Base-by-base conservation (phyloP, 2,113 vertebrate species). In the Fulmarus glacialis region DNA sequence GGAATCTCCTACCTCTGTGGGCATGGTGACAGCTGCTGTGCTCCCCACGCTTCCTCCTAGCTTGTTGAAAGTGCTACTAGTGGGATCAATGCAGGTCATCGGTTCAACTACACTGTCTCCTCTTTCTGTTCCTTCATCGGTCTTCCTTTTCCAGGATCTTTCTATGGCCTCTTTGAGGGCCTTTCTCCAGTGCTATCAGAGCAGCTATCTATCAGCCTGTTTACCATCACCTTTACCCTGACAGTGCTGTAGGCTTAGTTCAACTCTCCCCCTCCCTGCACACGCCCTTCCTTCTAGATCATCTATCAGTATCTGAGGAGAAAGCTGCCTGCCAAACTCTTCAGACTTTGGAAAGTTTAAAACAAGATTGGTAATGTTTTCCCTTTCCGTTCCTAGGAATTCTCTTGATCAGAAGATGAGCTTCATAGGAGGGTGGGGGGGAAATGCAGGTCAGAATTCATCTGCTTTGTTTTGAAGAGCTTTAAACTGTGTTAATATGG, bases 401-500 rank as follows among this genome's bases (percentile, higher is more conserved):
- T 59, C 15, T n/a, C 47, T 58, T 26, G 36, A 12, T 52, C 19
- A 42, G 36, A 52, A 40, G 40, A 34, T 18, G 50, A 29, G 15
- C 40, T 90, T 83, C 21, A 7, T 15, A 8, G 36, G 19, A 56
- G 45, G n/a, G 11, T 1, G 1, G 19, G 22, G 32, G 15, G 12
- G 1, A 64, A 52, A 27, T 11, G 26, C 17, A 29, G 29, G 6
- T 55, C n/a, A 63, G 29, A 45, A 42, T 63, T 79, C 1, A 22
- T 47, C 26, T 72, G 38, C 30, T 62, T 30, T 58, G 9, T 82
- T 36, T 22, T 52, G 38, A 23, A 40, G 38, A 80, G 11, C 32
- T 50, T 68, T 55, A 26, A 62, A 23, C 15, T 0, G 1, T 23
- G 4, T 53, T 16, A 3, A 3, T 0, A 5, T 5, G 11, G 42